Conservation (phyloP, 2,888 invertebrate genomes). For the Tridacna crocea region DNA sequence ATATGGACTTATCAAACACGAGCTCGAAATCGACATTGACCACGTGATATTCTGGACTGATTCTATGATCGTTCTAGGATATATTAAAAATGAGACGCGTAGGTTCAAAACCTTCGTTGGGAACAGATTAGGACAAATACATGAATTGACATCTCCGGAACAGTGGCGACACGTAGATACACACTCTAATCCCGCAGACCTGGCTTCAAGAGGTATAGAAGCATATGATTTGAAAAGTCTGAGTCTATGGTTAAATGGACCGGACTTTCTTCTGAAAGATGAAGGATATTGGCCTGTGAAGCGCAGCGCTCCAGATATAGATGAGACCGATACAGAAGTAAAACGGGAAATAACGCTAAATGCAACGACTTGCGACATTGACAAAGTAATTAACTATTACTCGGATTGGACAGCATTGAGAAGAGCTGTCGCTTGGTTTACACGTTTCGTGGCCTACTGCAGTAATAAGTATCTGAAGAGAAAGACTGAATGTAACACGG, state of each 20-base stretch:
- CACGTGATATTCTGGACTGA: conserved; percentile 42
- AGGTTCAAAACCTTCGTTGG: conserved; percentile 54
- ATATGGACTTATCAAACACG: conserved; percentile 28
- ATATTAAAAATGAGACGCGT: conserved; percentile 37
- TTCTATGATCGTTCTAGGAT: too few relatives aligned
- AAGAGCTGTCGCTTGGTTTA: background rate
- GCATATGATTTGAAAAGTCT: conserved; percentile 4
- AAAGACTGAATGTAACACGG: too few relatives aligned
- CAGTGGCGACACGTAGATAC: conserved; percentile 48
- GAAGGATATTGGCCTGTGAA: background rate
- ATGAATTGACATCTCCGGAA: conserved; percentile 27
- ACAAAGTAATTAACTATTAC: background rate
- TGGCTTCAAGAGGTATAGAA: conserved; percentile 32
- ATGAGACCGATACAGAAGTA: background rate
- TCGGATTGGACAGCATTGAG: background rate
- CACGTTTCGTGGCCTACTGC: too few relatives aligned
- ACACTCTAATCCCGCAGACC: conserved; percentile 39
- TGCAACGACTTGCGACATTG: background rate
- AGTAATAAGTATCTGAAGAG: too few relatives aligned
- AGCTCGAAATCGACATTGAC: conserved; percentile 38
- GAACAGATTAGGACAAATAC: conserved; percentile 30
- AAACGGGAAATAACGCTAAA: background rate
- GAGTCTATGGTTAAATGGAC: conserved; percentile 37
- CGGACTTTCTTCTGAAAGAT: conserved; percentile 16
- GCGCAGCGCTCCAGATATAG: background rate